Conservation (phyloP, 2,113 vertebrate genomes). For the Trinectes maculatus region DNA sequence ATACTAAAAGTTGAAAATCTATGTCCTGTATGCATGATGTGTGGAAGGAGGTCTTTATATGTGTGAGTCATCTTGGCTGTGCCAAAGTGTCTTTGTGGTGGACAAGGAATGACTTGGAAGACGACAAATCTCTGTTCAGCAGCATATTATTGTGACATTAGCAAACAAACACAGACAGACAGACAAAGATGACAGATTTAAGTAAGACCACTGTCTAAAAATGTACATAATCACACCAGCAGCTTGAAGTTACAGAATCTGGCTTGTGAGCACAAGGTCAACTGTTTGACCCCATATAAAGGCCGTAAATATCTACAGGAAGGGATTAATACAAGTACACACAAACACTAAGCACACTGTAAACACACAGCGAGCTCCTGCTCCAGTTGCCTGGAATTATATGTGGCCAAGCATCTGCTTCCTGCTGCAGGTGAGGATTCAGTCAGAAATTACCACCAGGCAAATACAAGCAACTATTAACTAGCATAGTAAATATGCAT, state of each 20-base stretch:
- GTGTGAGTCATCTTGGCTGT: no score
- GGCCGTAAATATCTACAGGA: slow-evolving; percentile 22
- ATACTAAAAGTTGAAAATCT: neutral
- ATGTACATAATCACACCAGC: neutral
- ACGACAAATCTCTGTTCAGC: no score
- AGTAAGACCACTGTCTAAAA: neutral
- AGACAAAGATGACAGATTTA: no score
- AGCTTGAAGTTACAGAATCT: neutral
- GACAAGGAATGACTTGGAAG: neutral
- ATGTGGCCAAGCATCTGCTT: slow-evolving; percentile 69
- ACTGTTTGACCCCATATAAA: neutral
- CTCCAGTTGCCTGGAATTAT: slow-evolving; percentile 70
- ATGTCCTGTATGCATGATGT: slow-evolving; percentile 4
- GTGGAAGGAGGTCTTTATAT: slow-evolving; percentile 41
- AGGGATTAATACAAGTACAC: slow-evolving; percentile 41
- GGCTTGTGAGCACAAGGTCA: neutral
- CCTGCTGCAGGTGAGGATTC: slow-evolving; percentile 54
- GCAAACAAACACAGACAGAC: neutral
- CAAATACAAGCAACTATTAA: slow-evolving; percentile 14
- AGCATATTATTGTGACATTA: neutral
- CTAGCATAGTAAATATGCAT: no score
- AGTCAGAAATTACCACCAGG: slow-evolving; percentile 46
- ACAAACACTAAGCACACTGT: slow-evolving; percentile 8
- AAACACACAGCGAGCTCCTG: slow-evolving; percentile 50
- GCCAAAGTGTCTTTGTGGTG: neutral